phyloP scores from a whole-genome alignment of 2,888 invertebrate genomes.

The Falcaria lacertinaria region DNA sequence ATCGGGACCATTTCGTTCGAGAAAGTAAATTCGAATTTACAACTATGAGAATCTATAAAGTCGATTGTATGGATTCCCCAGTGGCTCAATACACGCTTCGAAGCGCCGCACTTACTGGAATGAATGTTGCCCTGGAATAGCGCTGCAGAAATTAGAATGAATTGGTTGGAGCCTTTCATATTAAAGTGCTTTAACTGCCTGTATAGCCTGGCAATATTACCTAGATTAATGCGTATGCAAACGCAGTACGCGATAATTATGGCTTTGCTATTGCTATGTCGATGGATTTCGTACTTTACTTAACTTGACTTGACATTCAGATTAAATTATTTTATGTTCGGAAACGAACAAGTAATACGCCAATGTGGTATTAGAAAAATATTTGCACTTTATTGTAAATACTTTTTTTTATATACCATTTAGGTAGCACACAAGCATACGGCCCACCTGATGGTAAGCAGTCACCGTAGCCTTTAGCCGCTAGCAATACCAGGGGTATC shows the following conservation, averaged over 20 bases:
- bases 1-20: constrained; percentile 9
- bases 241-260: background rate
- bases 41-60: constrained; percentile 39
- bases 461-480: no score
- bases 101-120: constrained; percentile 38
- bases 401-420: no score
- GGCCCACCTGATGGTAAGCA: no score
- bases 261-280: no score
- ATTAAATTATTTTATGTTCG: no score
- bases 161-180: constrained; percentile 9
- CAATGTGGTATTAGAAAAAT: no score
- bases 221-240: background rate
- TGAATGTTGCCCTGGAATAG: constrained; percentile 36
- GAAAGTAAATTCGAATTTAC: constrained; percentile 42
- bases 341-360: no score
- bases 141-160: constrained; percentile 33
- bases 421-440: no score
- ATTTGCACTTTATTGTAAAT: no score
- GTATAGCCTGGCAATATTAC: background rate
- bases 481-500: no score
- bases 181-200: background rate
- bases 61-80: constrained; percentile 45
- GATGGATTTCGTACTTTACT: no score
- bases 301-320: no score
- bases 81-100: constrained; percentile 22